Evolutionary conservation across 1,140 invertebrate species (phyloP), one percentile per base, ranked within the genome.

Genomic region (Cardiocondyla obscurior): DNA sequence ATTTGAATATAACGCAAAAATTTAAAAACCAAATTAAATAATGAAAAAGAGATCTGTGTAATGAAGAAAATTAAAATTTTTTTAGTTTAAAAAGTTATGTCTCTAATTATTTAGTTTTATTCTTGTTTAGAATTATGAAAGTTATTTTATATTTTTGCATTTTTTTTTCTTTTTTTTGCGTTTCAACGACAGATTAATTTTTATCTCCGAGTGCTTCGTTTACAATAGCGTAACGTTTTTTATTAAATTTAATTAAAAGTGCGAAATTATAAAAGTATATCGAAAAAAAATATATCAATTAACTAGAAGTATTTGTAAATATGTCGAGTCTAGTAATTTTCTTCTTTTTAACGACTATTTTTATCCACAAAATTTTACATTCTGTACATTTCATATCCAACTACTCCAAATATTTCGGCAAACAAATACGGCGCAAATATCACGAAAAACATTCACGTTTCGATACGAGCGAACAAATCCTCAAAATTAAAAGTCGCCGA

Each of bases 401-500:
- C 1, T 19, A 49, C 62, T 12, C n/a, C 12, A 64, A 64, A 49
- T 25, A 76, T 64, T 8, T 77, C 44, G 25, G 30, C 2, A 77
- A 77, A 65, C 51, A 64, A 39, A 46, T 57, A n/a, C 14, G 25
- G 30, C 14, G 28, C 36, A 60, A 84, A 86, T 84, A 84, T 84
- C 76, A 87, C 74, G 44, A 76, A 86, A 87, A 70, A 49, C 58
- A 53, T 44, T 28, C 39, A 19, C 46, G 69, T 58, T 46, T 28
- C 19, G 16, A 36, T 53, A 53, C 0, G 14, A 74, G 25, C 28
- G 39, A 33, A 19, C 55, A 70, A 67, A 39, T 60, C 25, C 46
- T 25, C 36, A 44, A 84, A 57, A 88, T 88, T 88, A 85, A 87
- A 87, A 87, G 73, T n/a, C n/a, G n/a, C n/a, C n/a, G n/a, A 44